Base-by-base conservation (phyloP, 2,888 invertebrate species). In the Stenoptilia bipunctidactyla region DNA sequence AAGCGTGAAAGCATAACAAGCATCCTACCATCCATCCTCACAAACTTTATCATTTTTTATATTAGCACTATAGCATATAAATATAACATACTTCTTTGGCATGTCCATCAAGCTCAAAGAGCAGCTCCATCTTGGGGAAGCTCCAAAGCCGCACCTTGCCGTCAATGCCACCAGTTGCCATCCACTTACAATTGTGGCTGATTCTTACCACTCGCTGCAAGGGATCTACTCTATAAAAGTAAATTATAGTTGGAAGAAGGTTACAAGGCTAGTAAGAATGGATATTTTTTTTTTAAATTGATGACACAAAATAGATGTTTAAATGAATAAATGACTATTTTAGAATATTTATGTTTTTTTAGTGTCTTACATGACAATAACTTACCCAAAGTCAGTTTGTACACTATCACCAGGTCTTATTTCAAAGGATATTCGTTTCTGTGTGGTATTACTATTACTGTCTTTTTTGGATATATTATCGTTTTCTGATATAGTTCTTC, bases 91-190 rank as follows among this genome's bases (percentile, higher is more conserved):
- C 92, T 87, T 97, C 97, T 72, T 94, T 94, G 40, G 86, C 87
- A 58, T 97, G 97, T 27, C 91, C 93, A 46, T 89, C 84, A 8
- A 96, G 79, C 51, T 91, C 90, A 55, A 87, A 86, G 13, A 89
- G 61, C 49, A 89, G 86, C 39, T 89, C 85, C 79, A 96, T 85
- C 52, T 90, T 88, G 0, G 97, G 96, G 68, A 94, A 95, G 59
- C 89, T 87, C 97, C 97, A 98, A 8, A 97, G 73, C 40, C 96
- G 86, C 25, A 98, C 80, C 57, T 89, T 87, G 2, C 96, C 94
- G 73, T 98, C 97, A 0, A 92, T 91, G 15, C 97, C 97, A 35
- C 96, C 97, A 0, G 97, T 97, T 1, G 92, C 94, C 89, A 98
- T 90, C 15, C 93, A 63, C 55, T 89, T 90, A 6, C 92, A 90